phyloP scores from a whole-genome alignment of 2,113 vertebrate genomes.

The Alaudala cheleensis region DNA sequence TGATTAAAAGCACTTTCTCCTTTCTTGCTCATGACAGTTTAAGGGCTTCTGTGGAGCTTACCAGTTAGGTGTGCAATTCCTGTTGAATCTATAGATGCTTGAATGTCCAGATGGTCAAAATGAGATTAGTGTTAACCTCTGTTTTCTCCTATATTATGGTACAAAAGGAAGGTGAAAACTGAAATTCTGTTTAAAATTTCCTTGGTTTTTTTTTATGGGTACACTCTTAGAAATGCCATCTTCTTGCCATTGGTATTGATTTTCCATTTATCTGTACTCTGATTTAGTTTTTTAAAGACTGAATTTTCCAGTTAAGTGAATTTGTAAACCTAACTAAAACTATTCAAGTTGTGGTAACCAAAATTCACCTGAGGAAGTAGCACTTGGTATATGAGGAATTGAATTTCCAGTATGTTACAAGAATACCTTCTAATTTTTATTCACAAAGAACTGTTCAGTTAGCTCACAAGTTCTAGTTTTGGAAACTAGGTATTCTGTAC shows the following conservation, averaged over 20 bases:
- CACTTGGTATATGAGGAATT: background rate
- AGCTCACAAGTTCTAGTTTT: background rate
- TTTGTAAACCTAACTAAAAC: background rate
- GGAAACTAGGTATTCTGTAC: background rate
- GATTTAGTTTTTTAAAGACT: background rate
- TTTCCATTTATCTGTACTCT: background rate
- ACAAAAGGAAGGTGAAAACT: background rate
- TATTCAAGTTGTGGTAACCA: background rate
- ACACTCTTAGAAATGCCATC: background rate
- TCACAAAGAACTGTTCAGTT: background rate
- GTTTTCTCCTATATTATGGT: background rate
- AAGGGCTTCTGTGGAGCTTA: background rate
- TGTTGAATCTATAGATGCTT: background rate
- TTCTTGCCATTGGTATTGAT: background rate
- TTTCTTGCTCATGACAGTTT: background rate
- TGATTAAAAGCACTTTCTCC: background rate
- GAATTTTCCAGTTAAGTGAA: background rate
- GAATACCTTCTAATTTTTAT: background rate
- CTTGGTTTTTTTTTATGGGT: conserved; percentile 20
- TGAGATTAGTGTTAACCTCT: background rate
- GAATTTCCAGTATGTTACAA: background rate
- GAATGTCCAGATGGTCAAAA: background rate
- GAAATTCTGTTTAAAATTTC: background rate
- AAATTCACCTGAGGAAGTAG: background rate
- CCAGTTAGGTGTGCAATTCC: background rate